Base-by-base conservation (phyloP, 2,888 invertebrate species). In the Eudemis profundana region DNA sequence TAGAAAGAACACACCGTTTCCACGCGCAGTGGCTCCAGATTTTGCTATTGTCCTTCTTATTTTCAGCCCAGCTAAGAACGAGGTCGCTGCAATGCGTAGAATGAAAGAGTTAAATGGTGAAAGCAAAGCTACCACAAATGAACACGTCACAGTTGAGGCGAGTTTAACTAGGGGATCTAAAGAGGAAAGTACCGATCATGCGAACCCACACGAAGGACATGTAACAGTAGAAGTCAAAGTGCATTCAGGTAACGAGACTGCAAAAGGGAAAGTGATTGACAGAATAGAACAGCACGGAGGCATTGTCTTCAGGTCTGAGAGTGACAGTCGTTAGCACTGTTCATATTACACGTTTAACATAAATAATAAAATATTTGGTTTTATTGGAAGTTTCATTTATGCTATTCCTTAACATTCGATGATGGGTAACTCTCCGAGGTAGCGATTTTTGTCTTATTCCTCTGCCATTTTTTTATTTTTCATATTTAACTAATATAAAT, bases 11-110 rank as follows among this genome's bases (percentile, higher is more conserved):
- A n/a, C n/a, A n/a, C n/a, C n/a, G n/a, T n/a, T n/a, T n/a, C n/a
- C n/a, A n/a, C n/a, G n/a, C n/a, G n/a, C n/a, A n/a, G n/a, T n/a
- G n/a, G n/a, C n/a, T n/a, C n/a, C n/a, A n/a, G n/a, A n/a, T n/a
- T n/a, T n/a, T n/a, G n/a, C n/a, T n/a, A n/a, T n/a, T n/a, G n/a
- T n/a, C n/a, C 7, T 36, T 27, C 23, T 53, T 23, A 12, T 66
- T 47, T 74, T 8, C 71, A 87, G 87, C 2, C 85, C 86, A 50
- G 79, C 84, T 0, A 86, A 82, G 61, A 81, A 70, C 21, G 86
- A 86, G 69, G 19, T 81, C 17, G 60, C 70, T 5, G 70, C 75
- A 62, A 70, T 76, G 64, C 74, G 81, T 61, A 72, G 81, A 49
- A 70, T 70, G 21, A 67, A 74, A 36, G 62, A 69, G 3, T 61